Percentiles rank a stretch among this genome's conserved stretches.
Conservation (phyloP, 1,140 invertebrate species). For the Drosophila parabipectinata region DNA sequence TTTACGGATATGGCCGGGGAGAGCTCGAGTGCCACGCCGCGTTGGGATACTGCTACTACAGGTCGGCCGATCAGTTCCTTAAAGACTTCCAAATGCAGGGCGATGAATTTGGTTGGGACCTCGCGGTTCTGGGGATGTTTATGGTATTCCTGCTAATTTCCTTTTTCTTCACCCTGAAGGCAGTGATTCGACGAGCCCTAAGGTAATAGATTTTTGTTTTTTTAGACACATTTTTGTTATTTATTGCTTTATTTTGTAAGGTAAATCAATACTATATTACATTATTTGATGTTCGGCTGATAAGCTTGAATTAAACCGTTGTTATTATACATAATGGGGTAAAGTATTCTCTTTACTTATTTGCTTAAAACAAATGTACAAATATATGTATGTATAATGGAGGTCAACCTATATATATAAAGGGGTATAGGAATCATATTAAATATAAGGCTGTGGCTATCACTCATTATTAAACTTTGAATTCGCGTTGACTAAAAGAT, state of each 20-base stretch:
- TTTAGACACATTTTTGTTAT: neutral
- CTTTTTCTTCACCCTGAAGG: constrained; percentile 60
- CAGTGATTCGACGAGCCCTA: constrained; percentile 61
- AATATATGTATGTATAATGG: too few species aligned
- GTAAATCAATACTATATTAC: neutral
- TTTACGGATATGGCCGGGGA: constrained; percentile 89
- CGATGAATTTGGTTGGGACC: constrained; percentile 74
- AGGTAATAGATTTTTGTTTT: constrained; percentile 7
- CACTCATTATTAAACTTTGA: too few species aligned
- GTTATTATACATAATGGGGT: too few species aligned
- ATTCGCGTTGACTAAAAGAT: too few species aligned
- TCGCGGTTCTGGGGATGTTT: constrained; percentile 47
- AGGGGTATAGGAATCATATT: too few species aligned
- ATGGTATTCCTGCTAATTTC: constrained; percentile 49
- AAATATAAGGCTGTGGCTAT: too few species aligned
- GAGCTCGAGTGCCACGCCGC: constrained; percentile 85
- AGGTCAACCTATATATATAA: too few species aligned
- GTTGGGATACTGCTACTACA: constrained; percentile 84
- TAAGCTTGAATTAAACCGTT: too few species aligned
- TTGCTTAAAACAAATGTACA: too few species aligned
- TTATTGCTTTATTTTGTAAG: neutral
- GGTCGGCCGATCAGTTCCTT: constrained; percentile 84
- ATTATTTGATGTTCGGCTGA: neutral
- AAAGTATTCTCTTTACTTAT: too few species aligned
- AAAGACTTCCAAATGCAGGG: constrained; percentile 84